Conservation (phyloP, 2,797 vertebrate species). For the Dermochelys coriacea region DNA sequence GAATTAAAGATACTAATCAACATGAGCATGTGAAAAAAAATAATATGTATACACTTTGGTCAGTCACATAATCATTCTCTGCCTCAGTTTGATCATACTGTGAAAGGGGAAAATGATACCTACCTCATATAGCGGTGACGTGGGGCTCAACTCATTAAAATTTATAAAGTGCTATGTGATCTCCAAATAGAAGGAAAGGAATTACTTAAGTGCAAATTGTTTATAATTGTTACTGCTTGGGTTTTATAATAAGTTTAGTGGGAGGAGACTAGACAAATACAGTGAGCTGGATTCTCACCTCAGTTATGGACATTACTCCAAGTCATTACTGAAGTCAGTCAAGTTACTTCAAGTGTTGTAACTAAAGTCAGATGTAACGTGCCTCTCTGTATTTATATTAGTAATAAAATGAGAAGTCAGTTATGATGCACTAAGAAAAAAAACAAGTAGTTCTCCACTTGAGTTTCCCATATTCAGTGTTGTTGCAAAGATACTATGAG, state of each 20-base stretch:
- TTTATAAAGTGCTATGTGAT: not conserved
- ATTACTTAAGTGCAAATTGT: constrained; percentile 8
- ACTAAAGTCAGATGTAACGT: constrained; percentile 17
- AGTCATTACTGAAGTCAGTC: constrained; percentile 14
- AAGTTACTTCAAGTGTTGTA: constrained; percentile 21
- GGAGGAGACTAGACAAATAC: constrained; percentile 47
- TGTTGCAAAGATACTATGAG: not conserved
- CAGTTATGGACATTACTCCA: constrained; percentile 10
- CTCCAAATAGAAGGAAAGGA: not conserved
- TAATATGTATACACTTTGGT: not conserved
- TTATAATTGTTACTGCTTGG: constrained; percentile 30
- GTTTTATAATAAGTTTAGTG: constrained; percentile 52
- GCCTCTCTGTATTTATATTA: constrained; percentile 2
- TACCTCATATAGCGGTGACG: not conserved
- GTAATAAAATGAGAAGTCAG: not conserved
- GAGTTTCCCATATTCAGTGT: not conserved
- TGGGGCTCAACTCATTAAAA: not conserved
- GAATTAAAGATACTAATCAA: not conserved
- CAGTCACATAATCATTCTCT: not conserved
- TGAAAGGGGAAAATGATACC: not conserved
- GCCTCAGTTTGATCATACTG: not conserved
- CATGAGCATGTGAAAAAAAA: not conserved
- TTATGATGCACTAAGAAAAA: not conserved
- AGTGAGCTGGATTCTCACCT: constrained; percentile 11
- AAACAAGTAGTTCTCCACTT: not conserved